Base-by-base conservation (phyloP, 2,797 vertebrate species). In the Epinephelus awoara region DNA sequence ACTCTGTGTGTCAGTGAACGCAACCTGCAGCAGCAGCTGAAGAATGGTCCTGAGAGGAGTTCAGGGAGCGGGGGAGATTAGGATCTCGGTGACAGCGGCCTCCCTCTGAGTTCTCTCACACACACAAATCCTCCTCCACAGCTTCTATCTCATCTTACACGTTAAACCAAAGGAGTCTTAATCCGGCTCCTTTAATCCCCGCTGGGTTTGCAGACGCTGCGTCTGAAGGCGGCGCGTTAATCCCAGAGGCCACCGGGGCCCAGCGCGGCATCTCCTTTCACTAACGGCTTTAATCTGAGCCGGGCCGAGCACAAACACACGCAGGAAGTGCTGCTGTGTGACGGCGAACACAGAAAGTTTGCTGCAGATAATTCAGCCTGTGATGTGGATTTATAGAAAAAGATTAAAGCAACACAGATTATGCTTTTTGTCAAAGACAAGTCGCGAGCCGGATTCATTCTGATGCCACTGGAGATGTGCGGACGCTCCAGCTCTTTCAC, bases 91-190 rank as follows among this genome's bases (percentile, higher is more conserved):
- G 69, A 70, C 58, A 51, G n/a, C 58, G 52, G 57, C 70, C 54
- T 49, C 34, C 34, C 63, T 27, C 23, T 21, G 44, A 15, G 58
- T 1, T 40, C 62, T 69, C 61, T 74, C 56, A 55, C 49, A 62
- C 74, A 82, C 80, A 87, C 14, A 73, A 81, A 82, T 78, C 80
- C 56, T 82, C 29, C 77, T 78, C 40, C 17, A 57, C 34, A 12
- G 65, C 77, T 67, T 69, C 62, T 18, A 81, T 91, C 84, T 90
- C 89, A 86, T 91, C 82, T 83, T 67, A 67, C 84, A 78, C 5
- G 54, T 88, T 89, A 86, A 89, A 92, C 90, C 89, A 93, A 90
- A 90, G 84, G 81, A 89, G 80, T 58, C 70, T 84, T 89, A 91
- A 91, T 89, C 90, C 79, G 19, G 42, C 61, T 63, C 49, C 76